Evolutionary conservation across 2,888 invertebrate species (phyloP), one percentile per base, ranked within the genome.

Genomic region (Plagodis dolabraria): DNA sequence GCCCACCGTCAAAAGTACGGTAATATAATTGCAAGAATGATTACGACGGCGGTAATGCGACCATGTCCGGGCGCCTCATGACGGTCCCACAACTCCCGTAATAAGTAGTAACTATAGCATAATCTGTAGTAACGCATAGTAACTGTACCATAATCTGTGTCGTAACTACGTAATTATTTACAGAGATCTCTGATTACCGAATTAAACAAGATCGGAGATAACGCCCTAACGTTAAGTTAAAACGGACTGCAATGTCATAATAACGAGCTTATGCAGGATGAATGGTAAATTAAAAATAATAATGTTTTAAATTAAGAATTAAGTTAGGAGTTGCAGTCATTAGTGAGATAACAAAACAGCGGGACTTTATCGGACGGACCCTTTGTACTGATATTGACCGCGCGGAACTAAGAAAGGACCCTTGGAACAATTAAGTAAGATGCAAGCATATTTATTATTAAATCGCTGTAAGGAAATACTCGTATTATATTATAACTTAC

Each of bases 11-110:
- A 53, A 58, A 64, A 51, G 45, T 48, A 52, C 51, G 54, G 63
- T 50, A 65, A n/a, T 47, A 46, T 58, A 56, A 67, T 62, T 62
- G 63, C 44, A 47, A 42, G 44, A 65, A 68, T 74, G 68, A 78
- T 81, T 77, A 85, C 83, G 79, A 78, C 76, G 68, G 77, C 76
- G 69, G 78, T 80, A 81, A 64, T 69, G n/a, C n/a, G 64, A 65
- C 59, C 50, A 54, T 57, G 56, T 63, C 60, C 63, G 60, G 57
- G 36, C 59, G 55, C 60, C 53, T 66, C 59, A 58, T 64, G 63
- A 64, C 57, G 52, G 36, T 58, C 49, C 64, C 52, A 60, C 59
- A 63, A 8, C 40, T 40, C 10, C 40, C 40, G 40, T 40, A 40
- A 40, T 40, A 40, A 5, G 40, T 10, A 9, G 40, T 40, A 40